Evolutionary conservation across 2,888 invertebrate species (phyloP), one percentile per base, ranked within the genome.

Genomic region (Tenthredo scrophulariae): DNA sequence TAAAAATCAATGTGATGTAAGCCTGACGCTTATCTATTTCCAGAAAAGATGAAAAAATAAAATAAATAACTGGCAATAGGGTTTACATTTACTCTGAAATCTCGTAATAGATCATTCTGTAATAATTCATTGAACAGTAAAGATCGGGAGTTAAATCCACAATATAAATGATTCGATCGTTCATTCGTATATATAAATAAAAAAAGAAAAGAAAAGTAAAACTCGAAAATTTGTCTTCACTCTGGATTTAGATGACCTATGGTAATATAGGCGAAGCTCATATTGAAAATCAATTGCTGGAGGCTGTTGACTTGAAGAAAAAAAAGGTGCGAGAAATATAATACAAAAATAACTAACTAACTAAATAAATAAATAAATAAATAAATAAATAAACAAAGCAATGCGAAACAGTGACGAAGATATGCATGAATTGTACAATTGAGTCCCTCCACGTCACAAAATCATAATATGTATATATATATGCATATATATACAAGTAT

Each of bases 371-470:
- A 88, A 87, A 89, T 87, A 87, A 88, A 87, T 88, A 87, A 89
- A 88, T 88, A 84, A 88, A 86, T 18, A n/a, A 3, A 5, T 70
- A 89, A 92, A 92, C 91, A 91, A 92, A 92, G 91, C 89, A 90
- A 90, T 89, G 72, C 9, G 90, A 91, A 89, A 86, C 86, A 88
- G 88, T 89, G 90, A 89, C 89, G 89, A 90, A 90, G 87, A 91
- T 92, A 91, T 91, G 92, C 90, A 92, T 93, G 91, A 91, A 91
- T 92, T 92, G 93, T 93, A 93, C 93, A 93, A 93, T 93, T 91
- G 91, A 93, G 91, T 93, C 93, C 93, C 92, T 93, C 93, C 93
- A 93, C 92, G 90, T 92, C 92, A 92, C 91, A 91, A 88, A 90
- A 86, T 87, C 88, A 89, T 88, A 89, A 90, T 87, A 88, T 88